These are phyloP conservation scores for Microctenopoma stevenorrisi DNA, from an alignment of 2,797 vertebrate species.

Conservation along the genomic window DNA sequence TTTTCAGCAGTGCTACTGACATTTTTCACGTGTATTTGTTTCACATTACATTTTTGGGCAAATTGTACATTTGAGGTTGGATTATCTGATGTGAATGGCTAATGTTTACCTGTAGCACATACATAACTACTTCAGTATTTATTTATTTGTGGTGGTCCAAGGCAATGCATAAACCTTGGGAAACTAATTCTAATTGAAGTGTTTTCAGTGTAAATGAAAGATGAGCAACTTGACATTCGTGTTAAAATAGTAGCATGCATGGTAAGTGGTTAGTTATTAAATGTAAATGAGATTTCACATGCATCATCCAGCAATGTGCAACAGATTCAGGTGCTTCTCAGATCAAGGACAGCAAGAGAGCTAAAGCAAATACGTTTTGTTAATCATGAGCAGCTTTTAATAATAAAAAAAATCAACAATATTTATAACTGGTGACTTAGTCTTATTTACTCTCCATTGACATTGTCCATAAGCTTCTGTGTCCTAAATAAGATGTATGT, in stretches of 20 bases:
- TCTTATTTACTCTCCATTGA: no score
- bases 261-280: conserved; percentile 9
- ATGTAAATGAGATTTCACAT: neutral
- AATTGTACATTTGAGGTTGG: conserved; percentile 69
- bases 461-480: no score
- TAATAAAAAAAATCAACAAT: no score
- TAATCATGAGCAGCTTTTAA: no score
- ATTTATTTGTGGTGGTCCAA: conserved; percentile 47
- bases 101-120: conserved; percentile 46
- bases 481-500: no score
- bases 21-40: conserved; percentile 45
- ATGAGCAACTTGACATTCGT: conserved; percentile 26
- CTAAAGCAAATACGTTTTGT: neutral
- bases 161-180: conserved; percentile 30
- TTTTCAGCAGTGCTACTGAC: conserved; percentile 26
- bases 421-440: no score
- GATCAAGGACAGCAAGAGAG: neutral
- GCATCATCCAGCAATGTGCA: neutral
- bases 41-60: conserved; percentile 49
- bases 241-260: conserved; percentile 23
- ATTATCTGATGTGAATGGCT: conserved; percentile 52
- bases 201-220: conserved; percentile 51
- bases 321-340: neutral
- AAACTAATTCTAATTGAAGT: conserved; percentile 44
- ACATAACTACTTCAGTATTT: conserved; percentile 34